These are phyloP conservation scores for Mythimna albipuncta DNA, from an alignment of 2,888 invertebrate genomes.

Conservation along the genomic window DNA sequence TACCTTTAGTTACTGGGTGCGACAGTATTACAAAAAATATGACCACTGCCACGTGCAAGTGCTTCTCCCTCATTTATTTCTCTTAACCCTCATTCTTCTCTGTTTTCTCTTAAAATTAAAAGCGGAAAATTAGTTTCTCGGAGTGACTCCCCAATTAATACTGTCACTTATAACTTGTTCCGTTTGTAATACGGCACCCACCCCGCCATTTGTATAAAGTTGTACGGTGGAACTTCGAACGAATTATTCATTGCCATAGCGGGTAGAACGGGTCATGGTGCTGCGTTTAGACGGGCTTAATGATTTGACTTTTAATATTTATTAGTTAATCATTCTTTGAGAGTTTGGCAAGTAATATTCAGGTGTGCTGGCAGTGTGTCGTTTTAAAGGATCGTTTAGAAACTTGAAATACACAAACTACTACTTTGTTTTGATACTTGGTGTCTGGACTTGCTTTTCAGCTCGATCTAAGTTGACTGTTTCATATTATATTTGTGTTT, in stretches of 20 bases:
- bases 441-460: neutral
- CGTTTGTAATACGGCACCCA: slow-evolving; percentile 68
- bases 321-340: slow-evolving; percentile 30
- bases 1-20: neutral
- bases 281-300: slow-evolving; percentile 54
- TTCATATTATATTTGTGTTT: no score
- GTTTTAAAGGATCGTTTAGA: neutral
- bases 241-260: slow-evolving; percentile 85
- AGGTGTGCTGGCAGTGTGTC: neutral
- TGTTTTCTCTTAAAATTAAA: slow-evolving; percentile 29
- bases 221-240: slow-evolving; percentile 80
- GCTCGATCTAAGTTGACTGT: neutral
- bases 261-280: slow-evolving; percentile 76
- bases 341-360: neutral
- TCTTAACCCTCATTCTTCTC: slow-evolving; percentile 7
- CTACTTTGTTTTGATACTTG: no score
- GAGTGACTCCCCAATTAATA: slow-evolving; percentile 52
- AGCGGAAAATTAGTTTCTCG: slow-evolving; percentile 42
- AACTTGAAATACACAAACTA: neutral
- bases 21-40: neutral
- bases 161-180: slow-evolving; percentile 67
- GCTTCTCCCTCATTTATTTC: slow-evolving; percentile 2
- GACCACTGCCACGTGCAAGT: neutral
- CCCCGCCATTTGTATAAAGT: slow-evolving; percentile 85
- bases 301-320: slow-evolving; percentile 52